Conservation (phyloP, 2,888 invertebrate species). For the Himalopsyche kuldschensis region DNA sequence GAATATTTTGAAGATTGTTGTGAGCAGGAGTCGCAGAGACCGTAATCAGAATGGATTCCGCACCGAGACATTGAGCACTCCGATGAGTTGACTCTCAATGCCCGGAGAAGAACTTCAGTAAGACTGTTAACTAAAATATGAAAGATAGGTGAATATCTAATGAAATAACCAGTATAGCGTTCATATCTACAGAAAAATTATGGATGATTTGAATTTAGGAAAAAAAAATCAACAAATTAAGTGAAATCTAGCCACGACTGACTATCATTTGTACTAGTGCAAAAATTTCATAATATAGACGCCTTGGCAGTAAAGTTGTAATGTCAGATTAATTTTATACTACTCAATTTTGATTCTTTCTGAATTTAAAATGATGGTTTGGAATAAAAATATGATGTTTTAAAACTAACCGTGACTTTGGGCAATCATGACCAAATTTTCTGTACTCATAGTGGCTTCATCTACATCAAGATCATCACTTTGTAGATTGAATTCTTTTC, state of each 20-base stretch:
- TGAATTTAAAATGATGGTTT: not conserved
- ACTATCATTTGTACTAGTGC: no score
- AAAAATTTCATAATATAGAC: no score
- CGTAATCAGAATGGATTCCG: constrained; percentile 32
- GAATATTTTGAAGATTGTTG: constrained; percentile 11
- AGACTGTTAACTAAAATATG: constrained; percentile 47
- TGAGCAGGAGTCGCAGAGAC: constrained; percentile 46
- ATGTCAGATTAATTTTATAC: no score
- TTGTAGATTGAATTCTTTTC: not conserved
- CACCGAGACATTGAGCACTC: constrained; percentile 30
- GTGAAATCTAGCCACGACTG: no score
- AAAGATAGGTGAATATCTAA: not conserved
- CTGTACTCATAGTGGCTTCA: not conserved
- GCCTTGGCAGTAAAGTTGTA: no score
- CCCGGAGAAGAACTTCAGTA: constrained; percentile 47
- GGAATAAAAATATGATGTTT: not conserved
- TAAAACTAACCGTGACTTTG: constrained; percentile 50
- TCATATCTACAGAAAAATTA: no score
- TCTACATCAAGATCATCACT: not conserved
- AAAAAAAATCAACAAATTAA: no score
- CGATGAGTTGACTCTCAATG: constrained; percentile 45
- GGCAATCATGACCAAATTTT: constrained; percentile 49
- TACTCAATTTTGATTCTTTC: no score
- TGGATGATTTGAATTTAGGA: no score
- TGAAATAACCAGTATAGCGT: no score